A percentile compares a stretch with the other conserved stretches of the same genome.
Conservation (phyloP, 1,140 invertebrate species). For the Cydia pomonella region DNA sequence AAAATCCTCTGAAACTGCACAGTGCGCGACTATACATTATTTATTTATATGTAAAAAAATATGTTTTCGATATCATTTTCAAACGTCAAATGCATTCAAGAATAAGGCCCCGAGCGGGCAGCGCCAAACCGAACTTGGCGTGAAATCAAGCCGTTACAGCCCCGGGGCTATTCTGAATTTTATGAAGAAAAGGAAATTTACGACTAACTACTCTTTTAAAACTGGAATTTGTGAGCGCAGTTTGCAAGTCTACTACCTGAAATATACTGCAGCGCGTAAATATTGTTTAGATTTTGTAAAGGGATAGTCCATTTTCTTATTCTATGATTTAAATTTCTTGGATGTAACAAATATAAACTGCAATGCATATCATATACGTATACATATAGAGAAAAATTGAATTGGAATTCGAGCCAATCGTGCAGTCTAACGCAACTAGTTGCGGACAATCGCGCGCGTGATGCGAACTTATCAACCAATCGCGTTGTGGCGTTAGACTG, state of each 20-base stretch:
- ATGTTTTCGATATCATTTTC: neutral
- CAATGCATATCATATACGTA: too few relatives aligned
- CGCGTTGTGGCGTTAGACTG: too few relatives aligned
- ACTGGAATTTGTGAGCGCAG: slow-evolving; percentile 1
- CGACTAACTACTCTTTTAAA: slow-evolving; percentile 28
- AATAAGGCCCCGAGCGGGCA: neutral
- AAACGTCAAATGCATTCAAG: neutral
- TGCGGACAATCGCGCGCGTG: too few relatives aligned
- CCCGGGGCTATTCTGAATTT: slow-evolving; percentile 13
- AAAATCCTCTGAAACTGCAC: neutral
- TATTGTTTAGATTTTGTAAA: neutral
- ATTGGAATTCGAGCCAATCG: too few relatives aligned
- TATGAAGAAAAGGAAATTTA: slow-evolving; percentile 28
- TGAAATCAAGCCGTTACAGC: slow-evolving; percentile 12
- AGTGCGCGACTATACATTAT: too few relatives aligned
- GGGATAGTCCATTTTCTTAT: neutral
- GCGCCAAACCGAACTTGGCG: slow-evolving; percentile 3
- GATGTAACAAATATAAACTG: too few relatives aligned
- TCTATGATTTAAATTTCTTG: too few relatives aligned
- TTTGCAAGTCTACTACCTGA: neutral
- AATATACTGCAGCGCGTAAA: neutral
- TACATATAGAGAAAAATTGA: too few relatives aligned
- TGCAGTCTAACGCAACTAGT: too few relatives aligned
- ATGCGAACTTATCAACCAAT: too few relatives aligned
- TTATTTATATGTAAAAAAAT: too few relatives aligned